Percentiles rank a stretch among this genome's conserved stretches.
Conservation (phyloP, 2,797 vertebrate genomes). For the Molossus molossus region DNA sequence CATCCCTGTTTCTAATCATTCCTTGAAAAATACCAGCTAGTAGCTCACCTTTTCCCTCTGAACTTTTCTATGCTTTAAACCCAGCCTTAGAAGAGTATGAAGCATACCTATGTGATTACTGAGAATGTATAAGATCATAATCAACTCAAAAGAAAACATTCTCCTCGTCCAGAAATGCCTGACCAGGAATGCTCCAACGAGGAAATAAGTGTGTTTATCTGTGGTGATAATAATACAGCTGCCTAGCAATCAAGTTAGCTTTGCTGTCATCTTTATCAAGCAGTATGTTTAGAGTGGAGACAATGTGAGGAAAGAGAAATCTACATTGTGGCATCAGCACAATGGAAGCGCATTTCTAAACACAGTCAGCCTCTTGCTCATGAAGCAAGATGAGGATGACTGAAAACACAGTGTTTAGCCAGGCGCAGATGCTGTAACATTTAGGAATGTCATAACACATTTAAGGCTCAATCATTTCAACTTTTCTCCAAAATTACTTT, state of each 20-base stretch:
- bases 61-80: slow-evolving; percentile 47
- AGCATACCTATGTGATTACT: neutral
- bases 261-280: slow-evolving; percentile 67
- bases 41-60: neutral
- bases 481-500: slow-evolving; percentile 29
- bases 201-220: slow-evolving; percentile 66
- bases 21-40: slow-evolving; percentile 62
- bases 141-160: slow-evolving; percentile 15
- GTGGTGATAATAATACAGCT: slow-evolving; percentile 24
- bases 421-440: neutral
- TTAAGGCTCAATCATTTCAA: slow-evolving; percentile 42
- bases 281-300: slow-evolving; percentile 64
- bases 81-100: slow-evolving; percentile 32
- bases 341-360: slow-evolving; percentile 47
- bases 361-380: neutral
- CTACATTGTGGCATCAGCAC: slow-evolving; percentile 35
- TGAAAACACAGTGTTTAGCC: neutral
- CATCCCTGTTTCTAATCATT: slow-evolving; percentile 69
- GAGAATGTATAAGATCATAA: slow-evolving; percentile 43
- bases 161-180: slow-evolving; percentile 29
- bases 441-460: neutral
- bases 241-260: neutral
- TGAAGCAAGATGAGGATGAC: slow-evolving; percentile 37
- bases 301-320: slow-evolving; percentile 69
- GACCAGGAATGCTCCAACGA: slow-evolving; percentile 53